These are phyloP conservation scores for Lamellibrachia luymesi DNA, from an alignment of 1,140 invertebrate genomes.

Conservation along the genomic window DNA sequence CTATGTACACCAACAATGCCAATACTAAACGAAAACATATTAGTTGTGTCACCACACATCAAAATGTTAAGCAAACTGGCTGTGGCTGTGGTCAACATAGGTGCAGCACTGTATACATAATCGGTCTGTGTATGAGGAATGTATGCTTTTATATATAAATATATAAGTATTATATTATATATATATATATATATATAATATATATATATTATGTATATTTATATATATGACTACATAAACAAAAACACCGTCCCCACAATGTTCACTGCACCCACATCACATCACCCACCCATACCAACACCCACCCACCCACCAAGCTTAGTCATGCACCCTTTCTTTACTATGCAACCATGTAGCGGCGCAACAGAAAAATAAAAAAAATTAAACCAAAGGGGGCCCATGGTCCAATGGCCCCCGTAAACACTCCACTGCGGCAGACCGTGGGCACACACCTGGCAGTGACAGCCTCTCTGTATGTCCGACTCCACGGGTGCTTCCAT, in stretches of 20 bases:
- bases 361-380: too few species aligned
- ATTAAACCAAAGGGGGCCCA: too few species aligned
- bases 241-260: too few species aligned
- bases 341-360: background rate
- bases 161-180: too few species aligned
- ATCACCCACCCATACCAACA: background rate
- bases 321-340: background rate
- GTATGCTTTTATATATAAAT: too few species aligned
- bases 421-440: background rate
- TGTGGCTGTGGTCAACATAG: background rate
- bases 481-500: conserved; percentile 81
- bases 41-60: background rate
- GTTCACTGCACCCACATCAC: too few species aligned
- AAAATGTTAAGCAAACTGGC: background rate
- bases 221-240: too few species aligned
- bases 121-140: too few species aligned
- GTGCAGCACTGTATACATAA: too few species aligned
- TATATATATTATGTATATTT: too few species aligned
- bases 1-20: background rate
- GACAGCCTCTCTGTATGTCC: conserved; percentile 78
- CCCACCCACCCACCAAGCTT: background rate
- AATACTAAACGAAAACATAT: background rate
- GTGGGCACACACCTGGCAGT: conserved; percentile 61
- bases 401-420: too few species aligned
- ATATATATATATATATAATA: too few species aligned